phyloP scores from a whole-genome alignment of 2,797 vertebrate genomes.

The Falco columbarius region DNA sequence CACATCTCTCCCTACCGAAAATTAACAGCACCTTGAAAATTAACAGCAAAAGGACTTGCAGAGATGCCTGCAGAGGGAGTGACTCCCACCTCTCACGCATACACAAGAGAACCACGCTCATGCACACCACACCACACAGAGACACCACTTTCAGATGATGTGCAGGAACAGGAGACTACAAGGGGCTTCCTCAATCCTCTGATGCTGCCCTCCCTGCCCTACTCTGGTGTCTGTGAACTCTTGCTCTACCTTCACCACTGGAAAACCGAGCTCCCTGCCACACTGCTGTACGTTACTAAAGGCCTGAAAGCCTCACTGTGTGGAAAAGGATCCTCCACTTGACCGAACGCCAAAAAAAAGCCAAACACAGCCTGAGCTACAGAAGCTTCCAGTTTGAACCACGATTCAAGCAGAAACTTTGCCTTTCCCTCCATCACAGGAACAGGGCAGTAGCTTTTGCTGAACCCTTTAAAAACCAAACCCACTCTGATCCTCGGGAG shows the following conservation, averaged over 20 bases:
- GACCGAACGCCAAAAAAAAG: not conserved
- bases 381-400: no score
- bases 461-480: not conserved
- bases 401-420: not conserved
- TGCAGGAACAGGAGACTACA: fast-evolving
- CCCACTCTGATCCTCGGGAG: no score
- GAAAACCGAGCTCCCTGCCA: fast-evolving
- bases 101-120: not conserved
- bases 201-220: not conserved
- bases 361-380: not conserved
- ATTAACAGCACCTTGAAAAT: not conserved
- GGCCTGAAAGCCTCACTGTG: not conserved
- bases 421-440: not conserved
- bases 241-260: fast-evolving
- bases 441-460: not conserved
- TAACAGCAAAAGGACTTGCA: not conserved
- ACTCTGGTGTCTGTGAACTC: not conserved
- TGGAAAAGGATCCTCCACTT: not conserved
- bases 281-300: fast-evolving
- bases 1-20: not conserved
- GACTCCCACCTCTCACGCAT: fast-evolving
- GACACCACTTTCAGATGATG: no score
- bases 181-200: not conserved
- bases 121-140: not conserved
- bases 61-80: not conserved